Evolutionary conservation across 2,113 vertebrate species (phyloP).

Genomic region (Spermophilus dauricus): DNA sequence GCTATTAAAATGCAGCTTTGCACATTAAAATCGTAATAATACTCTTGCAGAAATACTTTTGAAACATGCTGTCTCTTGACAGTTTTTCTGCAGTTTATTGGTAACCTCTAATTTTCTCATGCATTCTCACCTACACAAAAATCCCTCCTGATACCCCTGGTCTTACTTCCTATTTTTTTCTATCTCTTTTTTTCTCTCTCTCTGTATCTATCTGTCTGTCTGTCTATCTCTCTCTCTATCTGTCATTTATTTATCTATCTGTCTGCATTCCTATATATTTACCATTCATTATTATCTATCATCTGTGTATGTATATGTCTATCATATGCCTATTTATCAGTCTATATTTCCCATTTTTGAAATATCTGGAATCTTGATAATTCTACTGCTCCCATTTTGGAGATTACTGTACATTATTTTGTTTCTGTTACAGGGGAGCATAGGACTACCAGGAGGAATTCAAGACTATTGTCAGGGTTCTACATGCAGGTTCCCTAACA

Average conservation of each 20-base stretch:
- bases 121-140: constrained; percentile 68
- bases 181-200: not conserved
- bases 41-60: constrained; percentile 63
- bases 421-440: not conserved
- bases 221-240: too few species aligned
- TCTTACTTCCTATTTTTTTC: not conserved
- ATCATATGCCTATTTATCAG: not conserved
- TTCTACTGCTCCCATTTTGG: not conserved
- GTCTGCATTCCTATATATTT: not conserved
- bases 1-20: constrained; percentile 79
- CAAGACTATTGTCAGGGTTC: too few species aligned
- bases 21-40: constrained; percentile 76
- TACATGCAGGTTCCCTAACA: too few species aligned
- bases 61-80: constrained; percentile 71
- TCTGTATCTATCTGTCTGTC: not conserved
- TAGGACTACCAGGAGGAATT: not conserved
- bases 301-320: not conserved
- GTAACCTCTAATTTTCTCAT: constrained; percentile 68
- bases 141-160: not conserved
- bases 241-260: not conserved
- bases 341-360: not conserved
- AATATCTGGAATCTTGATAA: not conserved
- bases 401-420: not conserved
- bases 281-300: not conserved
- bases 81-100: constrained; percentile 68